Conservation (phyloP, 2,113 vertebrate genomes). For the Myodes glareolus region DNA sequence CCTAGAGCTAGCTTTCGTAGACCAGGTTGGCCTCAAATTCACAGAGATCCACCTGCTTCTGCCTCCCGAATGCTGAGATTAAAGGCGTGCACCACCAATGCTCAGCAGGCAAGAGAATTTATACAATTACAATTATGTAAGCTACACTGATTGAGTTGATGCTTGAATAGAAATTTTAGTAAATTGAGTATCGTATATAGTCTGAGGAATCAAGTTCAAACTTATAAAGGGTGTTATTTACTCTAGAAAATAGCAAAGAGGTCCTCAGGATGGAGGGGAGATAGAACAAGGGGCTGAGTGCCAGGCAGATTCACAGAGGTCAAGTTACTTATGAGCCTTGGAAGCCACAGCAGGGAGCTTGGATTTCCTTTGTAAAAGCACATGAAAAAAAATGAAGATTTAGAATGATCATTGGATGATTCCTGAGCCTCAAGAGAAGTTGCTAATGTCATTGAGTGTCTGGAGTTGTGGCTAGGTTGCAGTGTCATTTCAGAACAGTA, state of each 20-base stretch:
- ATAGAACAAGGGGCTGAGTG: background rate
- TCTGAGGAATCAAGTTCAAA: background rate
- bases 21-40: too few relatives aligned
- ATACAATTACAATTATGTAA: background rate
- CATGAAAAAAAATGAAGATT: background rate
- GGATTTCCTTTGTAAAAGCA: background rate
- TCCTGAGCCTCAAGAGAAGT: background rate
- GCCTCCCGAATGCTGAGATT: too few relatives aligned
- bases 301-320: background rate
- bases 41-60: too few relatives aligned
- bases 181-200: background rate
- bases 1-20: too few relatives aligned
- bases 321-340: background rate
- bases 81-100: too few relatives aligned
- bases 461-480: background rate
- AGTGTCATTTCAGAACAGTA: background rate
- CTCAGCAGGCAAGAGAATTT: background rate
- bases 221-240: background rate
- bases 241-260: background rate
- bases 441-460: background rate
- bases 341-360: background rate
- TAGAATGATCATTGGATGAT: background rate
- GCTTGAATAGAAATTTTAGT: slow-evolving; percentile 10
- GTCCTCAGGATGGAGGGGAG: background rate
- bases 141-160: background rate